Percentiles rank a stretch among this genome's conserved stretches.
These are phyloP conservation scores for Gadopsis bispinosus DNA, from an alignment of 2,797 vertebrate species.

Conservation along the genomic window DNA sequence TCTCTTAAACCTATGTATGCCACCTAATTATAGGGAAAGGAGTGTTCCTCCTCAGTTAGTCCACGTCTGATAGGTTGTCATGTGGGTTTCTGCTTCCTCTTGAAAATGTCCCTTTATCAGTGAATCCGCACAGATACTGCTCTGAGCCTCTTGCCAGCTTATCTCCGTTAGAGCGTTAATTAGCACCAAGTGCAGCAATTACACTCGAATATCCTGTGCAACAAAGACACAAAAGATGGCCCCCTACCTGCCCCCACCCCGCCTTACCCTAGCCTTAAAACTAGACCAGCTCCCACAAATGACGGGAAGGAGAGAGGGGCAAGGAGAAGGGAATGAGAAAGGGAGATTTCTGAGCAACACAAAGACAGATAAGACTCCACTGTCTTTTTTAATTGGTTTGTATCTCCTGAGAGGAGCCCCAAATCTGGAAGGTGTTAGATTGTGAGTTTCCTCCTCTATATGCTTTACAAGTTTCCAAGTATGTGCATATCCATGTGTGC, in stretches of 20 bases:
- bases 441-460: slow-evolving; percentile 43
- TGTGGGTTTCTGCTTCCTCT: slow-evolving; percentile 68
- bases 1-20: slow-evolving; percentile 49
- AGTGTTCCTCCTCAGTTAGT: slow-evolving; percentile 58
- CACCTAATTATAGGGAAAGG: slow-evolving; percentile 73
- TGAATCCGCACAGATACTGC: slow-evolving; percentile 70
- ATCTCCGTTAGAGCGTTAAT: slow-evolving; percentile 82
- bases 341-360: slow-evolving; percentile 61
- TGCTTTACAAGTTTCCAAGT: slow-evolving; percentile 32
- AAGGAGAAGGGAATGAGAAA: slow-evolving; percentile 53
- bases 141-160: slow-evolving; percentile 75
- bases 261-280: slow-evolving; percentile 62
- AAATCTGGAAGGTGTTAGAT: slow-evolving; percentile 76
- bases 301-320: slow-evolving; percentile 53
- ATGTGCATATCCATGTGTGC: slow-evolving; percentile 16
- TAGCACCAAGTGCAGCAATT: slow-evolving; percentile 83
- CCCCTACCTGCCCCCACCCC: slow-evolving; percentile 46
- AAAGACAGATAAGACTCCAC: slow-evolving; percentile 78
- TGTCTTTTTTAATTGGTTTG: slow-evolving; percentile 84
- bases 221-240: slow-evolving; percentile 80
- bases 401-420: slow-evolving; percentile 82
- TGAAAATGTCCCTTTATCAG: slow-evolving; percentile 82
- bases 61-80: slow-evolving; percentile 73
- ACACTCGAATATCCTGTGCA: slow-evolving; percentile 80
- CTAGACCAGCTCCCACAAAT: slow-evolving; percentile 64